Conservation (phyloP, 1,140 invertebrate species). For the Cydia fagiglandana region DNA sequence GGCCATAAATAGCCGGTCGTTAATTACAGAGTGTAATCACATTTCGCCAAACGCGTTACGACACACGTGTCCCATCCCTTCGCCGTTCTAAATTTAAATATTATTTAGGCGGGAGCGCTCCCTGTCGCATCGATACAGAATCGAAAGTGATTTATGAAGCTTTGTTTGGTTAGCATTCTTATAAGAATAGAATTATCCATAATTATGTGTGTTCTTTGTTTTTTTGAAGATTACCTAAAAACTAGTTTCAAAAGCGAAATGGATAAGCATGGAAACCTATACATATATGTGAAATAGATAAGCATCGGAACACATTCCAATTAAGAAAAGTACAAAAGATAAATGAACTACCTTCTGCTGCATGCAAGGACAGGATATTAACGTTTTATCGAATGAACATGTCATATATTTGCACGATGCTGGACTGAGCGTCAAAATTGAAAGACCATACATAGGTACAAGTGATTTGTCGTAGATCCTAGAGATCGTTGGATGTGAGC, state of each 20-base stretch:
- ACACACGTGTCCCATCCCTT: constrained; percentile 78
- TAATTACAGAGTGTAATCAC: constrained; percentile 77
- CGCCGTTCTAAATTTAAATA: constrained; percentile 77
- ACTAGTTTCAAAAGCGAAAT: background rate
- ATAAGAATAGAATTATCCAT: constrained; percentile 16
- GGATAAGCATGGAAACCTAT: too few relatives aligned
- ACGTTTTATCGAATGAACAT: too few relatives aligned
- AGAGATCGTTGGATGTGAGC: too few relatives aligned
- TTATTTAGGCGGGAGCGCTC: constrained; percentile 73
- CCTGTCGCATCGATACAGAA: constrained; percentile 63
- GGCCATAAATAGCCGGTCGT: constrained; percentile 72
- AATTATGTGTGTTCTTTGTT: background rate
- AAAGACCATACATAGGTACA: too few relatives aligned
- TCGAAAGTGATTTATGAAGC: constrained; percentile 75
- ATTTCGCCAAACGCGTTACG: constrained; percentile 78
- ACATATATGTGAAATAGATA: too few relatives aligned
- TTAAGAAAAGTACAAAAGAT: too few relatives aligned
- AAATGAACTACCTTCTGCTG: too few relatives aligned
- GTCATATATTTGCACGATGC: too few relatives aligned
- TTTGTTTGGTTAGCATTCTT: constrained; percentile 53
- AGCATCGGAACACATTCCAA: too few relatives aligned
- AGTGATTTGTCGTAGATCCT: too few relatives aligned
- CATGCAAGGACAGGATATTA: too few relatives aligned
- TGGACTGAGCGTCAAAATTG: too few relatives aligned
- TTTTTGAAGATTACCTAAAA: background rate